Evolutionary conservation across 2,797 vertebrate genomes (phyloP), one percentile per base, ranked within the genome.

Genomic region (Diplodus puntazzo): DNA sequence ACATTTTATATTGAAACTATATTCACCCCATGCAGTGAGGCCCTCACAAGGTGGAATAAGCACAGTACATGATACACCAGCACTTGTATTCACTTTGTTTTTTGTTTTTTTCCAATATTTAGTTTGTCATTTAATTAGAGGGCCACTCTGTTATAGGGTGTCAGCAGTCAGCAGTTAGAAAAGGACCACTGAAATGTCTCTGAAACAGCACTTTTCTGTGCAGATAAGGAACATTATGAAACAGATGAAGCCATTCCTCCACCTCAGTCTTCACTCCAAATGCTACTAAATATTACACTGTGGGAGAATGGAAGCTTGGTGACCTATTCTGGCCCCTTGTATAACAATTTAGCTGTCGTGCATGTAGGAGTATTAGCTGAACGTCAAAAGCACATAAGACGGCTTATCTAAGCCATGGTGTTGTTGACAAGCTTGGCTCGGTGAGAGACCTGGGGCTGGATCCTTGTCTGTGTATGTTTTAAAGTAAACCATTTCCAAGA

Each of bases 381-480:
- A 85, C 69, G 79, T 89, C 83, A 87, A 75, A 85, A 83, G 86
- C 71, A 55, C 69, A 20, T 73, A 83, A 62, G 59, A 75, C 27
- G 60, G 84, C 83, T 92, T 89, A 91, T 92, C 88, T 86, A 63
- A 87, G 67, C 82, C 72, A 61, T 48, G 68, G 87, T 87, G 87
- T 89, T 87, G 83, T 90, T 90, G 90, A 92, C 77, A 85, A 27
- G 80, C 73, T 90, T 92, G 88, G 90, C 92, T 86, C 73, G 0
- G 66, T 11, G 4, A 79, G 78, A 20, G 43, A 81, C 83, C 79
- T 60, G 71, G 25, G 60, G 48, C 75, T 83, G 71, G 57, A 77
- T 81, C 76, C 45, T 70, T 73, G 69, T 88, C 83, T 90, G 83
- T 85, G 62, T 90, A 82, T 90, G 83, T 89, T 92, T 86, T 86